Evolutionary conservation across 2,888 invertebrate genomes (phyloP).

Genomic region (Sinelater perroti): DNA sequence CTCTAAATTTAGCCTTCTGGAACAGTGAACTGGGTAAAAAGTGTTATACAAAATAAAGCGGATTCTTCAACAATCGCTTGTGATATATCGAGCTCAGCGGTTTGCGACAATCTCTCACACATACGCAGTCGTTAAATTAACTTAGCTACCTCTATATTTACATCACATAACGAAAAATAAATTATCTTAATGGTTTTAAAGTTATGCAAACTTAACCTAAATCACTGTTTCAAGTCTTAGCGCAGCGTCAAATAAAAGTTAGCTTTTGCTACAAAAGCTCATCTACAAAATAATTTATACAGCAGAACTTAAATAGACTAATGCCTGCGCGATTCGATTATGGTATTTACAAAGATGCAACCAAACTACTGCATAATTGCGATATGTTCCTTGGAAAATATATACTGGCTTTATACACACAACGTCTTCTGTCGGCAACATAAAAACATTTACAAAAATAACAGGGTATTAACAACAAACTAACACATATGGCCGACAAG

Average conservation of each 20-base stretch:
- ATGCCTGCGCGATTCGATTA: conserved; percentile 44
- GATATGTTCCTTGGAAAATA: conserved; percentile 41
- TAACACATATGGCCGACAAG: conserved; percentile 39
- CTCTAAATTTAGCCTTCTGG: conserved; percentile 26
- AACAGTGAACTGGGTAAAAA: conserved; percentile 19
- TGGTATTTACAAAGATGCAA: conserved; percentile 61
- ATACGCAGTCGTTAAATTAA: conserved; percentile 50
- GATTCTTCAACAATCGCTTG: conserved; percentile 32
- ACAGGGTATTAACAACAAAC: conserved; percentile 41
- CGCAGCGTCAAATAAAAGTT: conserved; percentile 51
- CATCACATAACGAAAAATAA: conserved; percentile 57
- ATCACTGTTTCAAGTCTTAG: conserved; percentile 60
- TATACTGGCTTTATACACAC: conserved; percentile 49
- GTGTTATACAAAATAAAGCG: conserved; percentile 36
- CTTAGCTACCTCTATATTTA: conserved; percentile 53
- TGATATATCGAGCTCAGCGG: conserved; percentile 21
- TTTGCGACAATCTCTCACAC: conserved; percentile 52
- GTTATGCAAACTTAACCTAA: conserved; percentile 56
- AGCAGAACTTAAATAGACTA: conserved; percentile 31
- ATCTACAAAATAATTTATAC: conserved; percentile 52
- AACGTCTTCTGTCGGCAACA: conserved; percentile 37
- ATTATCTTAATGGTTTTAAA: conserved; percentile 46
- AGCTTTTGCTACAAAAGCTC: conserved; percentile 46
- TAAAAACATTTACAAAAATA: conserved; percentile 44
- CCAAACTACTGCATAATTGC: conserved; percentile 43